Evolutionary conservation across 2,888 invertebrate genomes (phyloP).

Genomic region (Habroteleia sp.): DNA sequence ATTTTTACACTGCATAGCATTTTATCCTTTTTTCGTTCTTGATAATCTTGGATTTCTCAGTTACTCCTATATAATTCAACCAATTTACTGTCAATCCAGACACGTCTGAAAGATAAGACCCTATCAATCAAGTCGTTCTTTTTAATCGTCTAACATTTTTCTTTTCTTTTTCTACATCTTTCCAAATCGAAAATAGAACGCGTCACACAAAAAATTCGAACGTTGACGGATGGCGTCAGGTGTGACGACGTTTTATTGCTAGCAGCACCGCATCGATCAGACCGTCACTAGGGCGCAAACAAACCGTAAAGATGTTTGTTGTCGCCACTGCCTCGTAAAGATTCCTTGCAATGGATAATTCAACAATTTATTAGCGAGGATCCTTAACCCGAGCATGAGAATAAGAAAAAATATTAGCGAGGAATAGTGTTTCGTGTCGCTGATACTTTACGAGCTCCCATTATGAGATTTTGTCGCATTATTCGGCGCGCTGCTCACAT

Average conservation of each 20-base stretch:
- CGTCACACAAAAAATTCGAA: slow-evolving; percentile 15
- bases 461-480: slow-evolving; percentile 69
- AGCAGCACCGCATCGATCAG: slow-evolving; percentile 71
- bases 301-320: slow-evolving; percentile 75
- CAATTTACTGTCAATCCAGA: slow-evolving; percentile 9
- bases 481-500: slow-evolving; percentile 71
- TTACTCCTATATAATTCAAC: no score
- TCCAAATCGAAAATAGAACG: slow-evolving; percentile 28
- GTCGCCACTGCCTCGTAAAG: slow-evolving; percentile 66
- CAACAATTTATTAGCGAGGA: slow-evolving; percentile 69
- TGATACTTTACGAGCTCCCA: slow-evolving; percentile 68
- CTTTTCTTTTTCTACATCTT: background rate
- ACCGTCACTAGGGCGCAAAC: slow-evolving; percentile 68
- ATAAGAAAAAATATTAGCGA: slow-evolving; percentile 42
- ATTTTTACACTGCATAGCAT: no score
- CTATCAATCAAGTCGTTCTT: slow-evolving; percentile 31
- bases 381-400: slow-evolving; percentile 56
- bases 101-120: slow-evolving; percentile 3
- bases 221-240: slow-evolving; percentile 68
- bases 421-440: slow-evolving; percentile 38
- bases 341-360: slow-evolving; percentile 63
- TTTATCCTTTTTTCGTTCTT: no score
- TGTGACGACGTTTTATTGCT: slow-evolving; percentile 70
- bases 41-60: no score
- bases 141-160: slow-evolving; percentile 13